Conservation (phyloP, 37 sponge, comb jelly and placozoan genomes). For the Geodia barretti region DNA sequence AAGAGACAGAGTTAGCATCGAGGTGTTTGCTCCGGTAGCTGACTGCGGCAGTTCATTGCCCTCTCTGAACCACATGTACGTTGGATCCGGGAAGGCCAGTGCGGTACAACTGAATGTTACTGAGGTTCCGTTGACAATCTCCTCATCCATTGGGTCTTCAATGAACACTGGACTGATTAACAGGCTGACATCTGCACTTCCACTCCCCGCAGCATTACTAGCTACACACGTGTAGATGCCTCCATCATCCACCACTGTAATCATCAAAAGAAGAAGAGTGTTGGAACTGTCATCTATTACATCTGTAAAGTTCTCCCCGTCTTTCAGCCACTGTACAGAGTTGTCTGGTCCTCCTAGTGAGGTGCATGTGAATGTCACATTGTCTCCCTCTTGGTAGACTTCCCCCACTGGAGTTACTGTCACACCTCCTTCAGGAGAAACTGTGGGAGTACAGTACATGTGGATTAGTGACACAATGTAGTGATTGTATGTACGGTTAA, state of each 20-base stretch:
- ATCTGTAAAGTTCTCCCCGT: background rate
- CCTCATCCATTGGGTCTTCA: background rate
- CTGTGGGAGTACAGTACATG: constrained; percentile 5
- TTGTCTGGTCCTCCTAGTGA: constrained; percentile 8
- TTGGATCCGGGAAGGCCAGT: background rate
- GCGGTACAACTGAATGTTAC: constrained; percentile 3
- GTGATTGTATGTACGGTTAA: background rate
- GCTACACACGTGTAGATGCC: constrained; percentile 10
- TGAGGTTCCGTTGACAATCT: background rate
- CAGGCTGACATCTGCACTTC: background rate
- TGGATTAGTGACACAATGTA: background rate
- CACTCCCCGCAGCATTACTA: constrained; percentile 11
- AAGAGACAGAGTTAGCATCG: background rate
- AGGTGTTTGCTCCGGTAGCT: background rate
- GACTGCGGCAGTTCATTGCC: background rate
- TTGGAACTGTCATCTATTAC: background rate
- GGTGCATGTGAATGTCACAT: background rate
- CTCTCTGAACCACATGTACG: background rate
- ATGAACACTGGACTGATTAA: background rate
- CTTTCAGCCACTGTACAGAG: background rate
- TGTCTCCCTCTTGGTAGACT: background rate
- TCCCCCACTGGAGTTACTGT: background rate
- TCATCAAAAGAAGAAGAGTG: background rate
- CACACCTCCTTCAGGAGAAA: constrained; percentile 18
- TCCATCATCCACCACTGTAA: background rate